Conservation (phyloP, 2,888 invertebrate species). For the Eupithecia subfuscata region DNA sequence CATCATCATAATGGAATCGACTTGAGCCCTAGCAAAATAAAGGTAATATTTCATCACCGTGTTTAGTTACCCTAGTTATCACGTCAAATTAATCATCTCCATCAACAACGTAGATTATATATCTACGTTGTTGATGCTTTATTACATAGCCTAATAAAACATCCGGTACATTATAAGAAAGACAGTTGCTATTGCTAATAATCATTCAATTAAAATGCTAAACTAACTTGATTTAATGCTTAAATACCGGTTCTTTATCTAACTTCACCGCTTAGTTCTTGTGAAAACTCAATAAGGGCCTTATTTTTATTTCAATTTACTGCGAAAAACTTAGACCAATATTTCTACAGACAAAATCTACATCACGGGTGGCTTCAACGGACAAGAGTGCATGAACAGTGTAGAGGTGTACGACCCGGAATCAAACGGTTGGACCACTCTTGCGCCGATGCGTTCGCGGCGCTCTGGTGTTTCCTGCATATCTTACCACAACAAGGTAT, state of each 20-base stretch:
- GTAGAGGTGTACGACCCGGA: constrained; percentile 92
- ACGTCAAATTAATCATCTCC: too few relatives aligned
- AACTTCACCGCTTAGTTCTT: background rate
- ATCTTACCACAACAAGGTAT: constrained; percentile 90
- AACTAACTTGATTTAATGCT: background rate
- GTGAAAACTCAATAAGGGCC: background rate
- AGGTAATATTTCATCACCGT: too few relatives aligned
- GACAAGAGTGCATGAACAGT: constrained; percentile 93
- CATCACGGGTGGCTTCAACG: constrained; percentile 95
- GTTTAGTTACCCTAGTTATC: too few relatives aligned
- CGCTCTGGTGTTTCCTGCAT: constrained; percentile 97
- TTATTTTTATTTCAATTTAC: background rate
- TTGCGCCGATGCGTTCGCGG: constrained; percentile 91
- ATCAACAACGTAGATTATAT: too few relatives aligned
- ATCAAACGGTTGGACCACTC: constrained; percentile 92
- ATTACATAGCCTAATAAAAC: too few relatives aligned
- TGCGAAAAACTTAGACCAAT: background rate
- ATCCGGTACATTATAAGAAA: too few relatives aligned
- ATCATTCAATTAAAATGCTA: too few relatives aligned
- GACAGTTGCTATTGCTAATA: too few relatives aligned
- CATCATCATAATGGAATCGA: background rate
- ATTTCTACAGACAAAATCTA: constrained; percentile 86
- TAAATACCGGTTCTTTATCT: background rate
- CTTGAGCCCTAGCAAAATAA: background rate
- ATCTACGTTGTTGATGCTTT: too few relatives aligned